Evolutionary conservation across 2,888 invertebrate genomes (phyloP), one percentile per base, ranked within the genome.

Genomic region (Autographa gamma): DNA sequence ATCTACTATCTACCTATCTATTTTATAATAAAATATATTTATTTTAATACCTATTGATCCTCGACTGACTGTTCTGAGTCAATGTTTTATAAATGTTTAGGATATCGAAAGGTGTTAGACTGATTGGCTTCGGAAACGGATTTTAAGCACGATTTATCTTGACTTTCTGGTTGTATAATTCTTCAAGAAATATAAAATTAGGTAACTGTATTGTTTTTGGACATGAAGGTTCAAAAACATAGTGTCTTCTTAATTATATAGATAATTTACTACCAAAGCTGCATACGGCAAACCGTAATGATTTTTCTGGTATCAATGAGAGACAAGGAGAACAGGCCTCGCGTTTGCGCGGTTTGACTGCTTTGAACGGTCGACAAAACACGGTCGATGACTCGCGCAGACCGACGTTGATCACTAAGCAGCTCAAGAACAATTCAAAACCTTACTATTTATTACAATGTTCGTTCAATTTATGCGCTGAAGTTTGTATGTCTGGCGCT

Each of bases 61-160:
- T 80, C 65, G 82, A 83, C 82, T 83, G 82, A 83, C 54, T 74
- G 81, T 77, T 76, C 66, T 70, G 72, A 78, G 82, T 83, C 82
- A 84, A 83, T 83, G 74, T 83, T 83, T 83, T 84, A 80, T 83
- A 82, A 77, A 58, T 80, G 73, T 81, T 81, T 81, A 81, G 84
- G 41, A 64, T 69, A 70, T 71, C 71, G 72, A 65, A 71, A 66
- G 65, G 65, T 70, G 61, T 69, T 83, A 71, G 77, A 82, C 66
- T 76, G 80, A 74, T 63, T 7, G 60, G 31, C 25, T 6, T 74
- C 58, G 64, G 65, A 63, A 32, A 59, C 60, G 32, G 9, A 38
- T 38, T 43, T 56, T 64, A 2, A 25, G 54, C 54, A 54, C 19
- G 54, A n/a, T 54, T 54, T 11, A 11, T 54, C 19, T 54, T 54